These are phyloP conservation scores for Pangasius sanitwongsei DNA, from an alignment of 2,797 vertebrate genomes.

Conservation along the genomic window DNA sequence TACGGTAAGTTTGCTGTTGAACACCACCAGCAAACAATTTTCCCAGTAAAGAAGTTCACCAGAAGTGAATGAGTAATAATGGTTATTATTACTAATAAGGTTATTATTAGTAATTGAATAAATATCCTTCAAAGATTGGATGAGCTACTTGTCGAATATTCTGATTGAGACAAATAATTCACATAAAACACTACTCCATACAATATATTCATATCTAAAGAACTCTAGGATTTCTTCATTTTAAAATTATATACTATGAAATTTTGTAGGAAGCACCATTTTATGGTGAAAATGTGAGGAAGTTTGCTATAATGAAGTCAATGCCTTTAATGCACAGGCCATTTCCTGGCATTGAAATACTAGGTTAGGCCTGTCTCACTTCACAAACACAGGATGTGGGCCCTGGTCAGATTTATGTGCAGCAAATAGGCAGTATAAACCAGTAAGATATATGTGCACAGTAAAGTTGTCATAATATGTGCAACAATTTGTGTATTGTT, in stretches of 20 bases:
- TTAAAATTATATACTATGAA: neutral
- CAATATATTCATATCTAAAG: neutral
- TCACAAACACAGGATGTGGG: slow-evolving; percentile 71
- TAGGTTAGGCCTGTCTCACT: slow-evolving; percentile 58
- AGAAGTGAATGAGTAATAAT: neutral
- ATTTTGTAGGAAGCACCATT: slow-evolving; percentile 20
- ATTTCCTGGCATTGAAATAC: slow-evolving; percentile 70
- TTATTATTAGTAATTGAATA: neutral
- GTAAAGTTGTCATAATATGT: neutral
- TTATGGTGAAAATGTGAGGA: slow-evolving; percentile 22
- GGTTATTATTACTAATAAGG: neutral
- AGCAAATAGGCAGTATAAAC: slow-evolving; percentile 33
- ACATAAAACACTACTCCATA: neutral
- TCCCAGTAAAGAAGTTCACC: neutral
- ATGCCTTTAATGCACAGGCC: slow-evolving; percentile 11
- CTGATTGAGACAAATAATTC: neutral
- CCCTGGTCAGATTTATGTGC: slow-evolving; percentile 47
- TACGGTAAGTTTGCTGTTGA: neutral
- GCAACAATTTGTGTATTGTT: no score
- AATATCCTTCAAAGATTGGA: neutral
- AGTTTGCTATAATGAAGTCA: neutral
- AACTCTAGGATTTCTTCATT: neutral
- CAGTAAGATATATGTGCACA: neutral
- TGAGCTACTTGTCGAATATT: neutral
- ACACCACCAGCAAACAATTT: neutral